Evolutionary conservation across 92 coral and sea anemone species (phyloP), one percentile per base, ranked within the genome.

Genomic region (Galaxea fascicularis): DNA sequence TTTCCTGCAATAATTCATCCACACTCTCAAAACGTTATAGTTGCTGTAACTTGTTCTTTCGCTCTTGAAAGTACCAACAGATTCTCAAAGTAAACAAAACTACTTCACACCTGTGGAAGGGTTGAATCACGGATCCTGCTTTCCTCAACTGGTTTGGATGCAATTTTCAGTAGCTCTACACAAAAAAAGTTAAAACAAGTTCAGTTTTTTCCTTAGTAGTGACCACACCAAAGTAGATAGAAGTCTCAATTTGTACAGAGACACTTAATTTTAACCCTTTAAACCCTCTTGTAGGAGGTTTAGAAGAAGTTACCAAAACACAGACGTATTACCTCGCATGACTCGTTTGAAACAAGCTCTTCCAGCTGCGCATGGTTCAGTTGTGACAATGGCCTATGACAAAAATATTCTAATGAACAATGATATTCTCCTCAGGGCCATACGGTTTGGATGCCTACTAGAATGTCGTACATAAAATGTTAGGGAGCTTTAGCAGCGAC

Each of bases 301-400:
- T 22, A 22, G 21, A 56, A 62, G 56, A 16, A 25, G 12, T 10
- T 14, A 10, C 8, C 8, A 29, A 22, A 16, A n/a, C 0, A 10
- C 45, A 15, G 30, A 35, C 18, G 24, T 10, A 73, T 30, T 80
- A 95, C 98, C 95, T 83, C 54, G 53, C 98, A 94, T 96, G 28
- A 94, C 90, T 35, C 88, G 85, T 70, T 94, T 96, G 77, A 95
- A 94, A 41, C 88, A 83, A 22, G 88, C 82, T 64, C 85, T 92
- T 35, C 95, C 94, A 13, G 95, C 88, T n/a, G 95, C 65, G 12
- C 80, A 52, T 12, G 98, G 98, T 74, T 95, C 98, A 44, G 98
- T 94, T 20, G 94, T 92, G 28, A 95, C 92, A 54, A 95, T 92
- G 28, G 98, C 98, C 95, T 95, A 39, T 46, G 4, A 60, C 12